Base-by-base conservation (phyloP, 2,113 vertebrate species). In the Azemiops feae region DNA sequence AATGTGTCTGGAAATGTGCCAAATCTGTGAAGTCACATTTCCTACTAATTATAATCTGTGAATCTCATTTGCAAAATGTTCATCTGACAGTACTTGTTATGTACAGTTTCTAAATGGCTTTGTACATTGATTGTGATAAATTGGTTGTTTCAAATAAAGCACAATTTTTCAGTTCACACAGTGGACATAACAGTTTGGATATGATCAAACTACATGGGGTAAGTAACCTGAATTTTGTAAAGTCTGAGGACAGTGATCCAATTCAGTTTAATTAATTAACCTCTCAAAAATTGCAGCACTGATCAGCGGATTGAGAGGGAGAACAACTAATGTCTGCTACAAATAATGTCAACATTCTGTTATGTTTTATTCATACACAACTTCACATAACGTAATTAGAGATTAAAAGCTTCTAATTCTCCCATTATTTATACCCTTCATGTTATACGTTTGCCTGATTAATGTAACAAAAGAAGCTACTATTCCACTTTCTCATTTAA, bases 291-390 rank as follows among this genome's bases (percentile, higher is more conserved):
- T 89, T 95, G 94, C 14, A 94, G 86, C 53, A 92, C 4, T 96
- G 94, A 95, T 92, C 93, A 96, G 90, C 89, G 57, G 95, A 87
- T 94, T 93, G 93, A 89, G 25, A 94, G 92, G 92, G 23, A 85
- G 88, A 96, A 92, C 90, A 96, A 95, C 93, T 97, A 97, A 96
- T 94, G 91, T 92, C 95, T 95, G 87, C 93, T 95, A 94, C 93
- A 97, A 97, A 96, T 96, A 96, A 96, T 96, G 95, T 94, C 95
- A 97, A 95, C 94, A 94, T 95, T 96, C 90, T 90, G 90, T 95
- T 95, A 96, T 96, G 95, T 96, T 97, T 96, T 96, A 96, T 96
- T 97, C 96, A 96, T 96, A 95, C 93, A 94, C 91, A 97, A 94
- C 93, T 96, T 94, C 94, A 96, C 64, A 89, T 94, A 94, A 94